Percentiles rank a stretch among this genome's conserved stretches.
phyloP scores from a whole-genome alignment of 2,888 invertebrate species.

The Macaria notata region DNA sequence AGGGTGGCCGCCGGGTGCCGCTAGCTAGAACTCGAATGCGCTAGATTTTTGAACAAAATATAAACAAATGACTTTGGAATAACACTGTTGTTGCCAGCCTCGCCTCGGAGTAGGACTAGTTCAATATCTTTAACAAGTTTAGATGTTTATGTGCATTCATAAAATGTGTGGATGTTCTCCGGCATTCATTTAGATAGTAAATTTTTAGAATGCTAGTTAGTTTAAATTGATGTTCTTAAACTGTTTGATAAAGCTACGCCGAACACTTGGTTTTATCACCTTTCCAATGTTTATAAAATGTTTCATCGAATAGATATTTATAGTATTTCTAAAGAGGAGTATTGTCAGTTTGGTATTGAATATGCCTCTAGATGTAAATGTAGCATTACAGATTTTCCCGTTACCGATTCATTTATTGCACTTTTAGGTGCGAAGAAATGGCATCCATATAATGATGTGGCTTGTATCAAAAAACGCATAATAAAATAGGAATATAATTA shows the following conservation, averaged over 20 bases:
- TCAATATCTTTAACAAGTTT: conserved; percentile 71
- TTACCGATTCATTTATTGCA: conserved; percentile 64
- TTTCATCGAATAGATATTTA: conserved; percentile 38
- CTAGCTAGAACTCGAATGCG: conserved; percentile 21
- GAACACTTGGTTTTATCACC: conserved; percentile 33
- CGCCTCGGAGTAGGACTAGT: conserved; percentile 68
- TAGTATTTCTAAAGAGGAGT: conserved; percentile 41
- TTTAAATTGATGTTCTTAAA: conserved; percentile 70
- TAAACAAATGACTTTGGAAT: conserved; percentile 52
- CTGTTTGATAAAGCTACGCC: conserved; percentile 41
- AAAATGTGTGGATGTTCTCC: conserved; percentile 65
- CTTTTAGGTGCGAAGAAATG: conserved; percentile 51
- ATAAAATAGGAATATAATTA: no score
- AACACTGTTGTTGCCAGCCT: conserved; percentile 62
- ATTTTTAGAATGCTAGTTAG: conserved; percentile 82
- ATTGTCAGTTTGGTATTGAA: conserved; percentile 39
- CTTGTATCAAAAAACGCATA: no score
- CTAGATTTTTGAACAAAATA: conserved; percentile 32
- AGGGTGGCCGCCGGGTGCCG: neutral
- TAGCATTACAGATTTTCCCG: conserved; percentile 44
- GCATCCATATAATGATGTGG: conserved; percentile 12
- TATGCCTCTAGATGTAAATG: conserved; percentile 31
- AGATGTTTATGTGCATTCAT: conserved; percentile 76
- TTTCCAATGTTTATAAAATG: conserved; percentile 36
- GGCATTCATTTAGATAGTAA: conserved; percentile 79